Base-by-base conservation (phyloP, 2,797 vertebrate species). In the Cryptoprocta ferox region DNA sequence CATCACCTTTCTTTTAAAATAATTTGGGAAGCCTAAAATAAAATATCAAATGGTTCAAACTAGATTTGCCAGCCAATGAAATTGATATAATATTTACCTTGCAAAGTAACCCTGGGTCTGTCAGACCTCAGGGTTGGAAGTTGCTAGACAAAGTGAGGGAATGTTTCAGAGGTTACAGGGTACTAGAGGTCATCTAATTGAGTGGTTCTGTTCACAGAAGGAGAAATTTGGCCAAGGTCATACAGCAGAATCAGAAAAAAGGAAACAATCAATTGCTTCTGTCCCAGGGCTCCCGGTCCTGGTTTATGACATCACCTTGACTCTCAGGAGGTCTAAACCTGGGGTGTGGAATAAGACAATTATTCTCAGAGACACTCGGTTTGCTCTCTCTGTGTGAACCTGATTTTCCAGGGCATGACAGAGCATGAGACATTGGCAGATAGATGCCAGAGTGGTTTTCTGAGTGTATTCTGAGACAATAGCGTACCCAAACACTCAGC, bases 191-290 rank as follows among this genome's bases (percentile, higher is more conserved):
- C 68, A 21, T 13, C 35, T 42, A 26, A 24, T 0, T 42, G 56
- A 94, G 86, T 32, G 39, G 26, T 37, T 92, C 59, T 68, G n/a
- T 61, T 97, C 94, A 87, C 28, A 48, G 26, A n/a, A 48, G 39
- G 50, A 95, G 78, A 12, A 79, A 87, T 26, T 39, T 24, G 24
- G 84, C 21, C 9, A 37, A 83, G 24, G 28, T 81, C 87, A 76
- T 53, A 42, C 1, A n/a, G 61, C n/a, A 71, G 65, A 90, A 81
- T 14, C 21, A 11, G 35, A 96, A 70, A 68, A 56, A 63, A 75
- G 13, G 21, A 28, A 26, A 66, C 8, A 14, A 86, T 78, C 8
- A 9, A 83, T 78, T n/a, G 16, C 5, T 88, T 30, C 35, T 30
- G 5, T 15, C 14, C 14, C 28, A 37, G 45, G 50, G 16, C 50